Evolutionary conservation across 2,797 vertebrate species (phyloP).

Genomic region (Enteromius argenteus): DNA sequence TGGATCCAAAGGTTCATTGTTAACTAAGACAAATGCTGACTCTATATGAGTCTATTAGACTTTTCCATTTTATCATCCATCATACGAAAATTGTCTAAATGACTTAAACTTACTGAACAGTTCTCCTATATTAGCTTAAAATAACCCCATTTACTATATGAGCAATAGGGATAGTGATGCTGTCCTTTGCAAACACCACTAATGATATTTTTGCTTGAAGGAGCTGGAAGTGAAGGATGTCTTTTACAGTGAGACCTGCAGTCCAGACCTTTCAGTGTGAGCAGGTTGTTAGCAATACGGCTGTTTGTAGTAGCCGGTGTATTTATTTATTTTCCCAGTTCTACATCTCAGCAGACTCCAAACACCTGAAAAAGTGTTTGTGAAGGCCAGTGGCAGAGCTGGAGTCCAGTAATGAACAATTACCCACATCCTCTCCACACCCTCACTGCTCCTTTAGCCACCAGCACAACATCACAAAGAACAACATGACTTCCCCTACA

Average conservation of each 20-base stretch:
- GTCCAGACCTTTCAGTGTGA: neutral
- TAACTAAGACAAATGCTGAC: neutral
- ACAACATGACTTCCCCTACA: neutral
- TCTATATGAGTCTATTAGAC: neutral
- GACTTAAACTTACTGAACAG: neutral
- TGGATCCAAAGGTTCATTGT: neutral
- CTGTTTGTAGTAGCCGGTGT: constrained; percentile 9
- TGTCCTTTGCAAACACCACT: constrained; percentile 6
- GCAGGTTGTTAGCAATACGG: constrained; percentile 13
- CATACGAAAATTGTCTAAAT: neutral
- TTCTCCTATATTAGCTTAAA: neutral
- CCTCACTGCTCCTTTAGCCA: neutral
- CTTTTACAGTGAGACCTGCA: neutral
- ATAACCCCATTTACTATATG: neutral
- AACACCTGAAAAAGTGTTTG: constrained; percentile 19
- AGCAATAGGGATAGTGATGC: neutral
- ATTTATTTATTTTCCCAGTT: neutral
- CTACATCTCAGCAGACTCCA: constrained; percentile 18
- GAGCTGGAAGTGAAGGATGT: neutral
- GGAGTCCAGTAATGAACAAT: constrained; percentile 43
- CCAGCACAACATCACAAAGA: constrained; percentile 10
- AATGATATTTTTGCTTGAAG: constrained; percentile 6
- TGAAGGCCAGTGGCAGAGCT: constrained; percentile 11
- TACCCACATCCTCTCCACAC: constrained; percentile 21
- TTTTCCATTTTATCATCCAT: neutral